phyloP scores from a whole-genome alignment of 2,888 invertebrate species.

The Euplexia lucipara region DNA sequence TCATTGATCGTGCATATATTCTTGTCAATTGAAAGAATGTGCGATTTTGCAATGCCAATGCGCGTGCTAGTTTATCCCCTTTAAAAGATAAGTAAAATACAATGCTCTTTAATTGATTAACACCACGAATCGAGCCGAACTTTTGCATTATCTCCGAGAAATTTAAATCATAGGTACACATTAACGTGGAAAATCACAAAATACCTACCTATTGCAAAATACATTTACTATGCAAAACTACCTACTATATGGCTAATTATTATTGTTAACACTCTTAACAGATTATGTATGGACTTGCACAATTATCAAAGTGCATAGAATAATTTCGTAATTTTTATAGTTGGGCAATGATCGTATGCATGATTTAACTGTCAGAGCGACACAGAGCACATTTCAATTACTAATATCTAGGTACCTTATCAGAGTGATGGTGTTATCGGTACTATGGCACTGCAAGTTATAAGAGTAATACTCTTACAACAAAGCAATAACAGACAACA shows the following conservation, averaged over 20 bases:
- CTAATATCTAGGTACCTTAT: slow-evolving; percentile 76
- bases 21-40: background rate
- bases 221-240: slow-evolving; percentile 14
- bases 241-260: slow-evolving; percentile 10
- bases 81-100: background rate
- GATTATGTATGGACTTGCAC: slow-evolving; percentile 29
- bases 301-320: slow-evolving; percentile 28
- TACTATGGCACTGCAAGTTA: slow-evolving; percentile 61
- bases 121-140: background rate
- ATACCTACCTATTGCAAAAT: slow-evolving; percentile 21
- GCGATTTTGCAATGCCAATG: background rate
- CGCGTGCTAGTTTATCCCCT: background rate
- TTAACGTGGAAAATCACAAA: slow-evolving; percentile 1
- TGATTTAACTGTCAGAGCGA: slow-evolving; percentile 73
- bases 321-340: slow-evolving; percentile 53
- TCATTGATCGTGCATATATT: too few relatives aligned
- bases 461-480: slow-evolving; percentile 50
- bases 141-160: slow-evolving; percentile 15
- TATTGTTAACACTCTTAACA: slow-evolving; percentile 23
- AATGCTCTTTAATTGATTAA: slow-evolving; percentile 21
- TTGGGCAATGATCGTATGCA: slow-evolving; percentile 73
- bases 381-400: slow-evolving; percentile 78
- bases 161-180: slow-evolving; percentile 15
- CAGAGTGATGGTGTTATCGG: slow-evolving; percentile 71
- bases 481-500: background rate